phyloP scores from a whole-genome alignment of 2,113 vertebrate genomes.

The Lagopus muta region DNA sequence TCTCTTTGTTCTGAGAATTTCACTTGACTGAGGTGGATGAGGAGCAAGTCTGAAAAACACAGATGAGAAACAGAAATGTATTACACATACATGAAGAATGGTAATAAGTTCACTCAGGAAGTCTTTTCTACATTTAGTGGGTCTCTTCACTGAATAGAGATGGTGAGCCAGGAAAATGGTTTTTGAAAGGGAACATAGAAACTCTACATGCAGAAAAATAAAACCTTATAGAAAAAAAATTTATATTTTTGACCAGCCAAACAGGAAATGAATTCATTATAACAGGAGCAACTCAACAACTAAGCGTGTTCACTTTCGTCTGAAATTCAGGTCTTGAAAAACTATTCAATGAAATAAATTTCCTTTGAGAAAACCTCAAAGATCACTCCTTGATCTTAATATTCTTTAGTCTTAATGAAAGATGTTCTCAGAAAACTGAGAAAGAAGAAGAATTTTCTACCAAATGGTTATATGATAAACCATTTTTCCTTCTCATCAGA shows the following conservation, averaged over 20 bases:
- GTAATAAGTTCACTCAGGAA: not conserved
- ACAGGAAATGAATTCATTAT: conserved; percentile 33
- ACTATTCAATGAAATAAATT: conserved; percentile 18
- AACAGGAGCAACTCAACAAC: conserved; percentile 15
- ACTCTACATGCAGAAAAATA: conserved; percentile 3
- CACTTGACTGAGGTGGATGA: not conserved
- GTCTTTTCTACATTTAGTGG: not conserved
- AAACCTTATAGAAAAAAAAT: not conserved
- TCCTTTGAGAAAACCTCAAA: not conserved
- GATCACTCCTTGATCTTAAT: not conserved
- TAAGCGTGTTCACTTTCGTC: not conserved
- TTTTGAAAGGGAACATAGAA: not conserved
- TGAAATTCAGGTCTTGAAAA: not conserved
- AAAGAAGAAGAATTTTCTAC: not conserved
- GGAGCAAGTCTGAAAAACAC: not conserved
- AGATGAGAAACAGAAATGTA: not conserved
- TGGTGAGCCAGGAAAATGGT: not conserved
- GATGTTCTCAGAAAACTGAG: not conserved
- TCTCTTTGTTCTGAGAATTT: not conserved
- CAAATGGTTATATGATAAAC: not conserved
- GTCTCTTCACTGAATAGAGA: not conserved
- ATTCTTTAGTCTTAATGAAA: not conserved
- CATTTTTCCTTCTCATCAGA: not conserved
- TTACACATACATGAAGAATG: not conserved
- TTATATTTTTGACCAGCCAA: conserved; percentile 17